phyloP scores from a whole-genome alignment of 2,113 vertebrate species.

The Aythya baeri region DNA sequence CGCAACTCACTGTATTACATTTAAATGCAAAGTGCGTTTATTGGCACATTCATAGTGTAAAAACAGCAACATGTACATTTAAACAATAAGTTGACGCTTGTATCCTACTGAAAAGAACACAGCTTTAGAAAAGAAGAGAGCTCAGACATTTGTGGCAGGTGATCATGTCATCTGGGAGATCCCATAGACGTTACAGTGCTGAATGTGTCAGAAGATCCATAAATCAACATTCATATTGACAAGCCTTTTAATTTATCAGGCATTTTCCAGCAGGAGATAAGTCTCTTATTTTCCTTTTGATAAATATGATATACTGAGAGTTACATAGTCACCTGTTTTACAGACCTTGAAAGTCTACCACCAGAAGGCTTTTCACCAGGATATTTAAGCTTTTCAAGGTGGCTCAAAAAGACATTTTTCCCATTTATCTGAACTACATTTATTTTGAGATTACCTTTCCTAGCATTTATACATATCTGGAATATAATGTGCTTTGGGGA shows the following conservation, averaged over 20 bases:
- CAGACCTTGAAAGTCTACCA: not conserved
- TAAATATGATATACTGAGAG: not conserved
- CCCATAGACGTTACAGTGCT: not conserved
- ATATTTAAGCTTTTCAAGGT: not conserved
- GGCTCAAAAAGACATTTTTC: not conserved
- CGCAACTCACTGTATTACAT: not conserved
- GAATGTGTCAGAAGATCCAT: not conserved
- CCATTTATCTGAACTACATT: not conserved
- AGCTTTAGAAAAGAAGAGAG: not conserved
- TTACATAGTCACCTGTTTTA: not conserved
- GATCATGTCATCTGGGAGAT: not conserved
- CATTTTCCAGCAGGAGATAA: not conserved
- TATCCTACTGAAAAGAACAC: not conserved
- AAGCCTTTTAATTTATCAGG: not conserved
- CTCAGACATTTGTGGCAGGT: not conserved
- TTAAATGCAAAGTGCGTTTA: not conserved
- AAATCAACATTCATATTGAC: not conserved
- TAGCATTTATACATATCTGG: not conserved
- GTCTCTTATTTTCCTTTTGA: not conserved
- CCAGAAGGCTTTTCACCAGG: not conserved
- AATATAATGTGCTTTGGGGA: not conserved
- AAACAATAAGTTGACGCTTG: not conserved
- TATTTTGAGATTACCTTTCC: not conserved
- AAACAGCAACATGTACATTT: not conserved
- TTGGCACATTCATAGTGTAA: not conserved